Evolutionary conservation across 2,888 invertebrate genomes (phyloP).

Genomic region (Pardosa pseudoannulata): DNA sequence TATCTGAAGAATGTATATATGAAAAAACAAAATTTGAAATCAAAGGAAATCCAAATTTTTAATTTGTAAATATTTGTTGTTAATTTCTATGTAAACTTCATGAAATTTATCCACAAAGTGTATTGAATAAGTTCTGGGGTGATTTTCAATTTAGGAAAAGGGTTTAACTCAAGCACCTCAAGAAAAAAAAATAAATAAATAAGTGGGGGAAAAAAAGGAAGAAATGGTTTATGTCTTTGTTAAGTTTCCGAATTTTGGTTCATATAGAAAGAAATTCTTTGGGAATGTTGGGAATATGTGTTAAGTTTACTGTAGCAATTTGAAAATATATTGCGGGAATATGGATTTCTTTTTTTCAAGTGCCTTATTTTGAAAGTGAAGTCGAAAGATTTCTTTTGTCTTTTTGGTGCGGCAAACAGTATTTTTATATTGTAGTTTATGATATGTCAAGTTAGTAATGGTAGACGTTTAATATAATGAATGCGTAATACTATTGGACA

Average conservation of each 20-base stretch:
- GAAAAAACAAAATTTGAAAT: conserved; percentile 37
- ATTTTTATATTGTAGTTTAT: no score
- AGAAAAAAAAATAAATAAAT: conserved; percentile 50
- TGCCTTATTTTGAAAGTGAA: no score
- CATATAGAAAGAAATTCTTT: no score
- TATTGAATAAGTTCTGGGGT: conserved; percentile 49
- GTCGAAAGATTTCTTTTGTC: no score
- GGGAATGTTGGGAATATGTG: no score
- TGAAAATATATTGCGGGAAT: no score
- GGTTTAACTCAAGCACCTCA: conserved; percentile 55
- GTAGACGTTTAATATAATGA: no score
- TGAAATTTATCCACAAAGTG: conserved; percentile 69
- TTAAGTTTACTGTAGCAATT: no score
- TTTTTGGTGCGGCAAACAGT: no score
- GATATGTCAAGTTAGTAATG: no score
- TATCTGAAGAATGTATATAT: neutral
- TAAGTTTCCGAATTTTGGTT: conserved; percentile 27
- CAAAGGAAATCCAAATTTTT: conserved; percentile 71
- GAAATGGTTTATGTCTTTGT: conserved; percentile 56
- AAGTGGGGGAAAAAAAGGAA: conserved; percentile 28
- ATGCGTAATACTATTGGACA: no score
- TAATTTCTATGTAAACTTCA: conserved; percentile 67
- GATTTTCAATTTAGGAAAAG: conserved; percentile 38
- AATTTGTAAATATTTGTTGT: conserved; percentile 63
- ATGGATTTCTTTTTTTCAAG: no score